Base-by-base conservation (phyloP, 2,888 invertebrate genomes). In the Cephalotes varians region DNA sequence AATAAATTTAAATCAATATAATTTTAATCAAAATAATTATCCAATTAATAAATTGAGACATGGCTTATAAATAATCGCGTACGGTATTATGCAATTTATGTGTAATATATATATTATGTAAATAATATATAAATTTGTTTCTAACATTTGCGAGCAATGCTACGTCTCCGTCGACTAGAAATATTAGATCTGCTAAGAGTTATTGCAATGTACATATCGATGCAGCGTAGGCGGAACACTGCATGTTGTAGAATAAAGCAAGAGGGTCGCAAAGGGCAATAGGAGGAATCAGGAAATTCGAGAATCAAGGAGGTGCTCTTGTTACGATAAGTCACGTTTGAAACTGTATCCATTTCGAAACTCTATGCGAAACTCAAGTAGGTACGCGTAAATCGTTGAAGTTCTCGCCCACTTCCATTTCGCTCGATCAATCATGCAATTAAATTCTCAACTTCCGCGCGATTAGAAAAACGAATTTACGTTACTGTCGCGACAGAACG, bases 281-380 rank as follows among this genome's bases (percentile, higher is more conserved):
- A 62, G 56, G 64, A 69, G 51, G 69, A 44, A 62, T 69, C 40
- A 40, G 54, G 82, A 80, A 88, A 85, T 74, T 85, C 84, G 86
- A 82, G 84, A 86, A 85, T 83, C 71, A 79, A 64, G 82, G 85
- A 87, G 58, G 84, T 85, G 51, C n/a, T 15, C 71, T 34, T 25
- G 67, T 54, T 56, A 67, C 71, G 81, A 65, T 44, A 65, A 84
- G 81, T 84, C 84, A 82, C 84, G 72, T 77, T 37, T 34, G 76
- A 77, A 83, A 67, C 74, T 60, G n/a, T 44, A 65, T 28, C 80
- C 79, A 74, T 80, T 85, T 84, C 58, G 18, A 44, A 28, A n/a
- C n/a, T n/a, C 54, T 51, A 47, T 31, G 31, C 25, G 31, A 69
- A 73, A 62, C n/a, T 85, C 69, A 64, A 47, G 40, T 83, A 49